Evolutionary conservation across 1,140 invertebrate species (phyloP), one percentile per base, ranked within the genome.

Genomic region (Triops cancriformis): DNA sequence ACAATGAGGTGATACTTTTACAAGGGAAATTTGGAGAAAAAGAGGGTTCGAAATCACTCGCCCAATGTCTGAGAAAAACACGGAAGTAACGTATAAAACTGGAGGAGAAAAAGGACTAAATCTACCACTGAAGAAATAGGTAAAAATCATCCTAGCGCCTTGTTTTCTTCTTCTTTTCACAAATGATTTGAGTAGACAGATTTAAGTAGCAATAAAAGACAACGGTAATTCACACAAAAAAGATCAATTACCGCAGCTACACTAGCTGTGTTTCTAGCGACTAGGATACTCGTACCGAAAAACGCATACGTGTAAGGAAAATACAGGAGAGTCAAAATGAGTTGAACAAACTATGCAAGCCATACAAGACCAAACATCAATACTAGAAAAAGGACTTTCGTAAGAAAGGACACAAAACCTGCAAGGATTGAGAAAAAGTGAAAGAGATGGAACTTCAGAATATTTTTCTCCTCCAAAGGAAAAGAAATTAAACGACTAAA

Each of bases 131-230:
- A 64, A 9, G 51, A 37, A 64, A 64, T 23, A 64, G 51, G 31
- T 37, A 64, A 64, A 64, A n/a, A 64, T 64, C 51, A 64, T 64
- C 51, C 51, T 64, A 64, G 51, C 51, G 51, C 51, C 51, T 64
- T 64, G 23, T 18, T 64, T 64, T 23, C 23, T 64, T 64, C 18
- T 18, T 23, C 18, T 23, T n/a, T 64, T 18, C 14, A n/a, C 23
- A 18, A 23, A 18, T n/a, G n/a, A n/a, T 64, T 64, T 23, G 23
- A 64, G 51, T 64, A 64, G 51, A 64, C 51, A 64, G 23, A 64
- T 64, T 64, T 64, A 64, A 64, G 51, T 64, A 64, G 51, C 51
- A 64, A 64, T 64, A 23, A 64, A 64, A 23, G 51, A 23, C n/a
- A 18, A n/a, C n/a, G 51, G 51, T 64, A 64, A n/a, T 64, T 64